A percentile compares a stretch with the other conserved stretches of the same genome.
Evolutionary conservation across 2,888 invertebrate genomes (phyloP).

Genomic region (Dasypogon diadema): DNA sequence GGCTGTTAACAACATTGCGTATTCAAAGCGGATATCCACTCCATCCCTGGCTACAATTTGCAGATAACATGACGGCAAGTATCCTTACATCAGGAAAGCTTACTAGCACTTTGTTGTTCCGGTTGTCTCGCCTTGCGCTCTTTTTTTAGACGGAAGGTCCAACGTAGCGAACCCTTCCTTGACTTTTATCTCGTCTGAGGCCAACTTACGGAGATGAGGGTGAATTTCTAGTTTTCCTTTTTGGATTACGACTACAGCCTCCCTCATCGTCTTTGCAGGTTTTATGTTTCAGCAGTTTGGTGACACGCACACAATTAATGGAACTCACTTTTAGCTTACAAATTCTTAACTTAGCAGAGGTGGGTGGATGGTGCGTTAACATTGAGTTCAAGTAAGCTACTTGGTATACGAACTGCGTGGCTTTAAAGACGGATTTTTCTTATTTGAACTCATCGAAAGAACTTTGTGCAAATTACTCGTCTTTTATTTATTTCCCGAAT

Average conservation of each 20-base stretch:
- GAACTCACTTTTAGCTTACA: neutral
- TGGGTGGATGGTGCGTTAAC: too few species aligned
- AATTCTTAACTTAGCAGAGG: neutral
- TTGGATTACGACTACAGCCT: neutral
- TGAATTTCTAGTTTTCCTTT: conserved; percentile 36
- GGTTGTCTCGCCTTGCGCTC: conserved; percentile 44
- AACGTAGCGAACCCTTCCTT: conserved; percentile 39
- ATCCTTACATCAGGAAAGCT: neutral
- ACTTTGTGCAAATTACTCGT: neutral
- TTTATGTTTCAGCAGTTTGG: conserved; percentile 19
- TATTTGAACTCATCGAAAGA: neutral
- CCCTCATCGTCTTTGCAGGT: neutral
- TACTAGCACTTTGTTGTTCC: neutral
- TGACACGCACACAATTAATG: conserved; percentile 43
- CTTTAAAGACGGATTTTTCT: neutral
- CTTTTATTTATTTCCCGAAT: neutral
- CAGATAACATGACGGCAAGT: conserved; percentile 32
- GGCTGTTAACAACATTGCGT: conserved; percentile 44
- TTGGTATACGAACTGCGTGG: neutral
- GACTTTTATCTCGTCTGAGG: conserved; percentile 25
- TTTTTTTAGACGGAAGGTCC: conserved; percentile 11
- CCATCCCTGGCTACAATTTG: conserved; percentile 33
- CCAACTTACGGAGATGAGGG: conserved; percentile 33
- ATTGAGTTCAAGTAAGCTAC: too few species aligned
- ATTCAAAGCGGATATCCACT: conserved; percentile 46